Base-by-base conservation (phyloP, 2,797 vertebrate species). In the Notolabrus celidotus region DNA sequence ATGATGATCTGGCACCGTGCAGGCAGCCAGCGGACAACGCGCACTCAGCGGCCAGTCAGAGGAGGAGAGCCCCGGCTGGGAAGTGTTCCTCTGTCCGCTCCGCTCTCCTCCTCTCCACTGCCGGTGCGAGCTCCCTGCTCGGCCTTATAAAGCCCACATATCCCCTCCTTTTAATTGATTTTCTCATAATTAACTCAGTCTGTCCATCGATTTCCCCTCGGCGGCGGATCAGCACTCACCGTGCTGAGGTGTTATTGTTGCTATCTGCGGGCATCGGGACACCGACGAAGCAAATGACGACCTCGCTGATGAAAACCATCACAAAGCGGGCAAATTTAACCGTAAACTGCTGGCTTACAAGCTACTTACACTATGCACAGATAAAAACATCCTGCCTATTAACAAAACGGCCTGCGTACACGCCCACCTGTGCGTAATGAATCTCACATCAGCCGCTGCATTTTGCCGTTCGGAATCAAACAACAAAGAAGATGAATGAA, bases 141-240 rank as follows among this genome's bases (percentile, higher is more conserved):
- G 77, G 85, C 81, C 80, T 93, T 93, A 89, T 93, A 93, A 92
- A 94, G 84, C 82, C 78, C 69, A 52, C 4, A 50, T 75, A 92
- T 92, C 91, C 88, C 93, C 92, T 93, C 93, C 93, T 94, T 87
- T 93, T 95, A 94, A 95, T 95, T 95, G 95, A 95, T 95, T 95
- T 94, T 93, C 90, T 88, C 88, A 93, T 94, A 95, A 95, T 95
- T 94, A 95, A 95, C 94, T 95, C 93, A 91, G 91, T 94, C 85
- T 93, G 91, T 87, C 85, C 89, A 95, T 95, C 92, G 95, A 95
- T 95, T 94, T 92, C 87, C 92, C 86, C 91, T 94, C 90, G 88
- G 89, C 90, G 77, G 89, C 76, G 85, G 72, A 88, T 90, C 86
- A 90, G 82, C 85, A 67, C 68, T 82, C 77, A 27, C 68, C 55